Conservation (phyloP, 2,797 vertebrate genomes). For the Syngnathus rostellatus region DNA sequence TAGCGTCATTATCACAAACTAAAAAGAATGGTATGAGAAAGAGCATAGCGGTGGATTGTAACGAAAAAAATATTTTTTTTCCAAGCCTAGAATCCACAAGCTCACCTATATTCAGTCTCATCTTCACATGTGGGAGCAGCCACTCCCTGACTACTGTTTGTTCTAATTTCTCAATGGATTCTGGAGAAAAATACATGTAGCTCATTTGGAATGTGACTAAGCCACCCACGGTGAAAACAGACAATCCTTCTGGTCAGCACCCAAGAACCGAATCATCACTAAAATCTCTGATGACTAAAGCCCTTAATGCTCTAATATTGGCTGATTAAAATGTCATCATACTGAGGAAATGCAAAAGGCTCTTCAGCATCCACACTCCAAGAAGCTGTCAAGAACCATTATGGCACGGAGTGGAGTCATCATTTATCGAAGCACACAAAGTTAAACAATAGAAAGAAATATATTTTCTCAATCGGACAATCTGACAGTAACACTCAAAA, state of each 20-base stretch:
- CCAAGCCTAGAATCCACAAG: neutral
- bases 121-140: neutral
- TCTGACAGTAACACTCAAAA: neutral
- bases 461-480: neutral
- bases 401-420: constrained; percentile 7
- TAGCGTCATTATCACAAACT: neutral
- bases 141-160: neutral
- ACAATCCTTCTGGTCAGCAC: constrained; percentile 15
- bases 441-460: constrained; percentile 11
- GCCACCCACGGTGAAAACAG: neutral
- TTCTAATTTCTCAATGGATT: neutral
- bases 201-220: neutral
- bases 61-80: neutral
- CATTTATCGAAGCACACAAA: neutral
- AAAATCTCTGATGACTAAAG: constrained; percentile 29
- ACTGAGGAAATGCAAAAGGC: constrained; percentile 21
- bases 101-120: neutral
- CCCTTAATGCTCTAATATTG: constrained; percentile 23
- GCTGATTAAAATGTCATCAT: constrained; percentile 28
- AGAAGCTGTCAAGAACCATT: constrained; percentile 26
- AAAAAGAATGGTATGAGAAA: neutral
- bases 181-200: neutral
- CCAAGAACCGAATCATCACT: constrained; percentile 13
- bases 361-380: constrained; percentile 10
- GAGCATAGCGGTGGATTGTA: neutral